Evolutionary conservation across 2,888 invertebrate species (phyloP), one percentile per base, ranked within the genome.

Genomic region (Stenodera caucasica): DNA sequence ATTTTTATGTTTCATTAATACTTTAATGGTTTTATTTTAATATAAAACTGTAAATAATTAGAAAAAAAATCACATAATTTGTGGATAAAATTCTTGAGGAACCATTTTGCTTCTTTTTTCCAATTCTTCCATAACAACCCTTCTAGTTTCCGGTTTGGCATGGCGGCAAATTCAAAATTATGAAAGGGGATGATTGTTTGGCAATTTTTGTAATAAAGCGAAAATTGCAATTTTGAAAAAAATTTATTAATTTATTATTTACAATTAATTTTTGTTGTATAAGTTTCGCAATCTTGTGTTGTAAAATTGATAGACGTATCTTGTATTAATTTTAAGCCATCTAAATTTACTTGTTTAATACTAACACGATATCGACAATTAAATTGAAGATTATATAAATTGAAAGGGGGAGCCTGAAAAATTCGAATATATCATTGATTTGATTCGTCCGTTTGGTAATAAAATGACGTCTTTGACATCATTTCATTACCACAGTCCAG

Each of bases 381-480:
- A 70, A 85, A 86, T 57, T 84, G 82, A 55, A 86, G 74, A 70
- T 86, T 84, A 70, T 84, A 84, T 30, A 86, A 78, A 70, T 86
- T 85, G 67, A 84, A 85, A 26, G 81, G 78, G 1, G 82, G 79
- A 71, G 80, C 79, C 86, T 86, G 80, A 58, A 82, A 83, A 68
- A 60, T 32, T 26, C 3, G 26, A 26, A 26, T n/a, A n/a, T n/a
- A n/a, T n/a, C n/a, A n/a, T n/a, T n/a, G n/a, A 26, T 26, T 26
- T 26, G 4, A 26, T 26, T 5, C 3, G 7, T 26, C 3, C 26
- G 7, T 26, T 5, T 3, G 26, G 7, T 5, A 9, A 2, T 29
- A 18, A 50, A 52, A 18, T 2, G 14, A 23, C 12, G 15, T 15
- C 12, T 50, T 5, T 29, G 2, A 15, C 51, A 33, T 37, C 23